Conservation (phyloP, 2,113 vertebrate species). For the Helogale parvula region DNA sequence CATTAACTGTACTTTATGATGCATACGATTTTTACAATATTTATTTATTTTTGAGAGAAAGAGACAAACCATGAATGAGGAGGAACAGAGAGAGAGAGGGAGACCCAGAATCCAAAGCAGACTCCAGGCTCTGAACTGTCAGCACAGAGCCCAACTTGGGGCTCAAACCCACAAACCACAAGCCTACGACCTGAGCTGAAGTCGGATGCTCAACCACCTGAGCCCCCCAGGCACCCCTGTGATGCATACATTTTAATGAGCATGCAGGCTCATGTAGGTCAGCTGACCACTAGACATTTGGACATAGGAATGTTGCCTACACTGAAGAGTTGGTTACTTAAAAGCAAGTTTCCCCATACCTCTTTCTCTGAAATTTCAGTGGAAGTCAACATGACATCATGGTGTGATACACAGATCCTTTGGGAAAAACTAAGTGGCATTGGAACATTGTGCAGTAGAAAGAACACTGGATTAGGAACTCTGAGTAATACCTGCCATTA, state of each 20-base stretch:
- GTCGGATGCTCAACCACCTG: no score
- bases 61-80: no score
- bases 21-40: slow-evolving; percentile 22
- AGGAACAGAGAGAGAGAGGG: no score
- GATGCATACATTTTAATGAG: slow-evolving; percentile 32
- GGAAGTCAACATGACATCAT: slow-evolving; percentile 15
- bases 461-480: not conserved
- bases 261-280: not conserved
- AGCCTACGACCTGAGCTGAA: no score
- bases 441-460: not conserved
- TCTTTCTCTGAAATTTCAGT: not conserved
- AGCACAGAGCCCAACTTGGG: no score
- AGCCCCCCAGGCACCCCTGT: not conserved
- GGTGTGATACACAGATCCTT: not conserved
- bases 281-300: not conserved
- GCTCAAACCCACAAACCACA: no score
- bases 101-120: no score
- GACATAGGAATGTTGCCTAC: not conserved
- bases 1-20: slow-evolving; percentile 33
- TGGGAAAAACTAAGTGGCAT: not conserved
- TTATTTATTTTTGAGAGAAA: no score
- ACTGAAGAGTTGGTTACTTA: slow-evolving; percentile 17
- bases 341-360: not conserved
- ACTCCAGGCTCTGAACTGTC: no score
- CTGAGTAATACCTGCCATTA: not conserved